Percentiles rank a stretch among this genome's conserved stretches.
Evolutionary conservation across 2,888 invertebrate genomes (phyloP).

Genomic region (Agrochola circellaris): DNA sequence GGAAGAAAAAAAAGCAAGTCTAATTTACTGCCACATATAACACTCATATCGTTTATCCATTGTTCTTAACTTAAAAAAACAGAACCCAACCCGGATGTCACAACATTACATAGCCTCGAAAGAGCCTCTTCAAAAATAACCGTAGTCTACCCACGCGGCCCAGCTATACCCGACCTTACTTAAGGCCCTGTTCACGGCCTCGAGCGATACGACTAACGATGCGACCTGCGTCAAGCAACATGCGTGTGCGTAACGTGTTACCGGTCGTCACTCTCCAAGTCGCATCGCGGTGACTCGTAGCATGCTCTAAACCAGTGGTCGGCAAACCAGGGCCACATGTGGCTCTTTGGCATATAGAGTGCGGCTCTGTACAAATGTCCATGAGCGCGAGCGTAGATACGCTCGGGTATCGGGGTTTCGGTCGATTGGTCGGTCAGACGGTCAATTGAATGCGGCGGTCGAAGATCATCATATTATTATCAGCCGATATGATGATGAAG

Average conservation of each 20-base stretch:
- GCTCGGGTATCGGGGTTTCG: no score
- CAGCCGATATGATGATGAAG: no score
- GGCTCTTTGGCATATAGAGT: no score
- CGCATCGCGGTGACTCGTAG: not conserved
- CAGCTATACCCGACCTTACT: conserved; percentile 13
- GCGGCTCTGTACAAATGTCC: no score
- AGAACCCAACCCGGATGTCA: not conserved
- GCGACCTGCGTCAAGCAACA: not conserved
- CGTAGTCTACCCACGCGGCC: conserved; percentile 26
- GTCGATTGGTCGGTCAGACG: no score
- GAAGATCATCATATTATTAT: no score
- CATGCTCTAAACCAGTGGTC: not conserved
- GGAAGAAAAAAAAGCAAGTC: not conserved
- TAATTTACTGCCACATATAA: not conserved
- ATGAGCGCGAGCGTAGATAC: no score
- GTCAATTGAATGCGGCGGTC: no score
- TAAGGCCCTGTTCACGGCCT: not conserved
- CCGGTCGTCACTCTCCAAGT: not conserved
- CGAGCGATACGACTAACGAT: not conserved
- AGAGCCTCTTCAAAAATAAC: conserved; percentile 29
- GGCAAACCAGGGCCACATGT: no score
- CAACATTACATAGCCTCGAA: conserved; percentile 4
- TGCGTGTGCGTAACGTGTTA: not conserved
- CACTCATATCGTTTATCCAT: not conserved
- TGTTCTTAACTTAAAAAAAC: not conserved